These are phyloP conservation scores for Actinostola sp. DNA, from an alignment of 92 coral and sea anemone species.

Conservation along the genomic window DNA sequence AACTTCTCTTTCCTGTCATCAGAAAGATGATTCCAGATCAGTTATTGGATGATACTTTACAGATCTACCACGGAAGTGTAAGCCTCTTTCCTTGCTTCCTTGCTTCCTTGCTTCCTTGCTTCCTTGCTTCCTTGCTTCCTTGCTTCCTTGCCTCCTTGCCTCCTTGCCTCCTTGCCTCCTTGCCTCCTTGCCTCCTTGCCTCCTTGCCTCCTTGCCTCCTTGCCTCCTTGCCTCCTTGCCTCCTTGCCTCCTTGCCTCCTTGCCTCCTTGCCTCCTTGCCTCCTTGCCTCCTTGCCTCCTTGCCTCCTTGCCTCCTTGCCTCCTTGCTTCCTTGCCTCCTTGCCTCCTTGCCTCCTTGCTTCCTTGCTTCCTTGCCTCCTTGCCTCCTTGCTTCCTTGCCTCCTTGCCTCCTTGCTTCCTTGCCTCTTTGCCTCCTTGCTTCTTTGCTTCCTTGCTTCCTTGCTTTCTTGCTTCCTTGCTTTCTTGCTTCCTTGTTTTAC, in stretches of 20 bases:
- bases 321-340: too few species aligned
- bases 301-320: too few species aligned
- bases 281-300: too few species aligned
- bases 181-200: neutral
- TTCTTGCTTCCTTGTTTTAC: neutral
- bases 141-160: too few species aligned
- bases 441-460: neutral
- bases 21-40: constrained; percentile 25
- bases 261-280: neutral
- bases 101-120: neutral
- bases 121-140: neutral
- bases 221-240: neutral
- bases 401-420: neutral
- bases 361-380: too few species aligned
- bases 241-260: neutral
- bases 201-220: neutral
- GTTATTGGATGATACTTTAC: constrained; percentile 28
- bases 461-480: neutral
- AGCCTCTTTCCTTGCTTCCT: neutral
- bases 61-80: constrained; percentile 65
- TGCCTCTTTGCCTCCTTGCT: neutral
- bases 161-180: too few species aligned
- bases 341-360: too few species aligned
- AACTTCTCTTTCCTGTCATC: constrained; percentile 14
- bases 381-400: neutral